phyloP scores from a whole-genome alignment of 2,797 vertebrate species.

The Cirrhinus mrigala region DNA sequence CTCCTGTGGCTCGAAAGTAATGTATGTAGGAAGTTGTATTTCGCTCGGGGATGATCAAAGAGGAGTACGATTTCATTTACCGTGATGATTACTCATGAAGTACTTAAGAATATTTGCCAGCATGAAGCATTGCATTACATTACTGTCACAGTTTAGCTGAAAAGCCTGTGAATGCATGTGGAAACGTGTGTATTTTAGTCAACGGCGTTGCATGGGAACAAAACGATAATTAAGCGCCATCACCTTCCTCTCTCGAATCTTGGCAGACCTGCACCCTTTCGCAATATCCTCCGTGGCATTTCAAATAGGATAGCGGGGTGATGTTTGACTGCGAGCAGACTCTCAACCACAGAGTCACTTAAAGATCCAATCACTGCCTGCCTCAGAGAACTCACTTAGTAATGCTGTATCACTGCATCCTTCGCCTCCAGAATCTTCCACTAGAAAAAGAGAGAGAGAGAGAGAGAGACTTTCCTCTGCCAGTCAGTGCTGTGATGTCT shows the following conservation, averaged over 20 bases:
- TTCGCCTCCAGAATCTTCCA: conserved; percentile 23
- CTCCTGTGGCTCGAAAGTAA: conserved; percentile 1
- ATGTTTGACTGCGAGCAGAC: conserved; percentile 38
- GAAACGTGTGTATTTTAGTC: conserved; percentile 28
- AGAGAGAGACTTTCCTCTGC: conserved; percentile 24
- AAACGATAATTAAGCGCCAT: conserved; percentile 42
- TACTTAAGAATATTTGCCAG: conserved; percentile 13
- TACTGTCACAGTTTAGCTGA: conserved; percentile 38
- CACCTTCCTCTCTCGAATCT: conserved; percentile 15
- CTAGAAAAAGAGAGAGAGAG: conserved; percentile 19
- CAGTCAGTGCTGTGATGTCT: conserved; percentile 24
- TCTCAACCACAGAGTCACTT: conserved; percentile 33
- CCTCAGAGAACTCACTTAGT: conserved; percentile 35
- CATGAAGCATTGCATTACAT: conserved; percentile 18
- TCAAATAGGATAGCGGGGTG: conserved; percentile 13
- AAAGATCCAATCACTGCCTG: conserved; percentile 39
- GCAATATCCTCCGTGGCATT: conserved; percentile 15
- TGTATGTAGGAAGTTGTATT: conserved; percentile 31
- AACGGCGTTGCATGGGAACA: conserved; percentile 30
- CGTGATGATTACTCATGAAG: conserved; percentile 29
- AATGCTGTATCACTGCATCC: conserved; percentile 24
- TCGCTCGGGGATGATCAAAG: conserved; percentile 36
- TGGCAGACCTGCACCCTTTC: conserved; percentile 22
- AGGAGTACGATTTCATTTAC: conserved; percentile 4
- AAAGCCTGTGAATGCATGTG: conserved; percentile 17